Base-by-base conservation (phyloP, 2,797 vertebrate species). In the Diceros bicornis region DNA sequence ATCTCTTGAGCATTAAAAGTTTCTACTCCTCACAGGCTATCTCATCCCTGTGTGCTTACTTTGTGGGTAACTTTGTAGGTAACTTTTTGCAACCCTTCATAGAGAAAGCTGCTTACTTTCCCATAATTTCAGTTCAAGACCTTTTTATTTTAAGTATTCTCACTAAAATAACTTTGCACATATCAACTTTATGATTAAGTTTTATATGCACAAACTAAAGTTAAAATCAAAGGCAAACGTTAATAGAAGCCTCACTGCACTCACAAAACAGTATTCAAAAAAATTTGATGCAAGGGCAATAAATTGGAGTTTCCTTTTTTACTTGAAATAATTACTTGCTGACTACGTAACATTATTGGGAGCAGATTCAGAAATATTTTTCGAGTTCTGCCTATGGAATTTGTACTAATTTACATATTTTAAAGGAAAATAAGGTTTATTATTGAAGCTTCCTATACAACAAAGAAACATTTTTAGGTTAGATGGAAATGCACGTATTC, bases 301-400 rank as follows among this genome's bases (percentile, higher is more conserved):
- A 44, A 88, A 34, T 55, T 62, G 34, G 4, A 71, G 32, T 75
- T 93, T 78, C 4, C 2, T 10, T 66, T 66, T 89, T 91, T 75
- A 78, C 34, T n/a, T 92, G 84, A 69, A 93, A 92, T 78, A 93
- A 89, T 44, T 74, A 84, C 9, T 88, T 72, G 13, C 29, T 96
- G 41, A 90, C 50, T 89, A 32, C 17, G 18, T 87, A 52, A 52
- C 4, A 91, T 41, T 62, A 93, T 57, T 20, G 7, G 87, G 52
- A 21, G 72, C 2, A 81, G 37, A 79, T 34, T 91, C 27, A 92
- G n/a, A 96, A 83, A 66, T 83, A 72, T 41, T 17, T 83, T 94
- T 85, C 71, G 37, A 18, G 4, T 34, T 72, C 29, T 89, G 32
- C 27, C 74, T 74, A 6, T 93, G 17, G 1, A 86, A 64, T 72